These are phyloP conservation scores for Isoperla grammatica DNA, from an alignment of 2,888 invertebrate genomes.

Conservation along the genomic window DNA sequence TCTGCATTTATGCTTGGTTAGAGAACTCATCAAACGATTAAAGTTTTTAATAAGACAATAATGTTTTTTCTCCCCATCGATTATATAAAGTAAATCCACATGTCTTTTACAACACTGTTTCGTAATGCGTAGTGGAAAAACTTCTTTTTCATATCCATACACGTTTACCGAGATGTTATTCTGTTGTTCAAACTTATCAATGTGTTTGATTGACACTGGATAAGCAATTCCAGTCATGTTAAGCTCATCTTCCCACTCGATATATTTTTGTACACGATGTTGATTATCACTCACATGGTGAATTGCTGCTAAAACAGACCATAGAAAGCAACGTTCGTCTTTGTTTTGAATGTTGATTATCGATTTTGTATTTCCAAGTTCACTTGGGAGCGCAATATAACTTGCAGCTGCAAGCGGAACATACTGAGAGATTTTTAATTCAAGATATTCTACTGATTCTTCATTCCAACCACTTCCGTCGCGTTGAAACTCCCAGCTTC, in stretches of 20 bases:
- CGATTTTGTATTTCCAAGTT: neutral
- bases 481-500: too few relatives aligned
- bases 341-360: neutral
- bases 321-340: neutral
- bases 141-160: neutral
- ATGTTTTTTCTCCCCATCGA: conserved; percentile 23
- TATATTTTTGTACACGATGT: neutral
- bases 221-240: neutral
- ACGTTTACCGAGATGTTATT: neutral
- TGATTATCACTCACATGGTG: neutral
- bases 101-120: neutral
- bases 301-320: neutral
- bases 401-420: neutral
- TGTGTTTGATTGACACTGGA: neutral
- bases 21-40: conserved; percentile 20
- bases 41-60: conserved; percentile 21
- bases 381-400: neutral
- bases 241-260: neutral
- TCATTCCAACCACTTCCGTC: too few relatives aligned
- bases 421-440: neutral
- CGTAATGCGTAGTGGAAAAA: neutral
- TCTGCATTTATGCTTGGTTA: conserved; percentile 15
- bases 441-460: neutral
- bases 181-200: neutral
- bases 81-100: neutral